Evolutionary conservation across 2,113 vertebrate genomes (phyloP).

Genomic region (Apaloderma vittatum): DNA sequence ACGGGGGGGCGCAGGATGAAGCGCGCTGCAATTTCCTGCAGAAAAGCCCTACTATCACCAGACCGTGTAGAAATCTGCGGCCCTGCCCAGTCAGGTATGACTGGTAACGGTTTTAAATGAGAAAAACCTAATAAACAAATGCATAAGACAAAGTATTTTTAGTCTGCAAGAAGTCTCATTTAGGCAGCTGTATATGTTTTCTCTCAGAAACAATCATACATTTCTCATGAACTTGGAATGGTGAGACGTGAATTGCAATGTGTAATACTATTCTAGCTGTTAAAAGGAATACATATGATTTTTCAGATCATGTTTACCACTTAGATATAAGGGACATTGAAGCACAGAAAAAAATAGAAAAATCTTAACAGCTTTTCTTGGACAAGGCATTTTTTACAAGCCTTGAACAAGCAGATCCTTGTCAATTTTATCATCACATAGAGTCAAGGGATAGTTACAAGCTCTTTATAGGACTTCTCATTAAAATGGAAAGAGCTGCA

Average conservation of each 20-base stretch:
- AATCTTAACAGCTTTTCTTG: background rate
- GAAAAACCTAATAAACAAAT: background rate
- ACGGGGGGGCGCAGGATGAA: background rate
- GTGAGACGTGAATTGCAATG: fast-evolving
- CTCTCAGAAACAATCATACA: fast-evolving
- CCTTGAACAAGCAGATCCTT: constrained; percentile 28
- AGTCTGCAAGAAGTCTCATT: background rate
- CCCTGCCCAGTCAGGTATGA: constrained; percentile 53
- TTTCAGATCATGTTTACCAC: background rate
- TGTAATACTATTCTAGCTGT: background rate
- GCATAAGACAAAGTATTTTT: constrained; percentile 25
- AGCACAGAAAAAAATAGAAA: background rate
- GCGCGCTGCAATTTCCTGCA: background rate
- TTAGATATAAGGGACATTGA: background rate
- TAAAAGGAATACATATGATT: background rate
- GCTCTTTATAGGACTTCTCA: background rate
- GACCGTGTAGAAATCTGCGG: constrained; percentile 26
- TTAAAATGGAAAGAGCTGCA: background rate
- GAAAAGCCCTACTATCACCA: background rate
- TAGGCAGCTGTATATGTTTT: background rate
- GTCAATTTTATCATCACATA: constrained; percentile 18
- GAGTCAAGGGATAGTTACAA: background rate
- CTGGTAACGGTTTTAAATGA: constrained; percentile 27
- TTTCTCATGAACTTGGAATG: background rate
- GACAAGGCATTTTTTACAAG: constrained; percentile 51